Base-by-base conservation (phyloP, 1,140 invertebrate genomes). In the Nasonia giraulti region DNA sequence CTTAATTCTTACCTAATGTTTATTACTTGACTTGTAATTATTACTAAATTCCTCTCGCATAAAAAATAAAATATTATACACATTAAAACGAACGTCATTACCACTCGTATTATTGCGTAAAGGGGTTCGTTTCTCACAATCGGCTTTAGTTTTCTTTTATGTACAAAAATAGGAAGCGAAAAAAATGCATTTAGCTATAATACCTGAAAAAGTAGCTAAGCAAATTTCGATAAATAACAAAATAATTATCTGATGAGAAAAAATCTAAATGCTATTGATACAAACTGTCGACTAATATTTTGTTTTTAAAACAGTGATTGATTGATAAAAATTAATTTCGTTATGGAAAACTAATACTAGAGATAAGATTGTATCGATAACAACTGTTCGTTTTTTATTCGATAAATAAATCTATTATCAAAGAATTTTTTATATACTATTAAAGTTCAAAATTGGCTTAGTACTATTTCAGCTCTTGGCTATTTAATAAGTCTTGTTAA, bases 11-110 rank as follows among this genome's bases (percentile, higher is more conserved):
- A 78, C 33, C 75, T 81, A 69, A 83, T 87, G 40, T 84, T 88
- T 86, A 50, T 75, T 79, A 50, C 44, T 85, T 50, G 23, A 84
- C 83, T 84, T 47, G 73, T 83, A 33, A 85, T 79, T 80, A 73
- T 87, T 85, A 83, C 80, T 88, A 68, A 79, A 81, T 86, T 81
- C 86, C 55, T 87, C 27, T 47, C 81, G 62, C 86, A 88, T 82
- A 74, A 85, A 89, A 90, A 89, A 89, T 89, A 87, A 88, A 87
- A 87, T 88, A 88, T 88, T 88, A 88, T 88, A 89, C 86, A 90
- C 86, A 84, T 82, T 73, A 88, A 89, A 89, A 86, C 69, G 85
- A 90, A 89, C 83, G 86, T 87, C 69, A 17, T 87, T 82, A 86
- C 80, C 80, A 85, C 82, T 87, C 69, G 74, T 87, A 87, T 86